Evolutionary conservation across 2,888 invertebrate species (phyloP), one percentile per base, ranked within the genome.

Genomic region (Pseudococcus viburni): DNA sequence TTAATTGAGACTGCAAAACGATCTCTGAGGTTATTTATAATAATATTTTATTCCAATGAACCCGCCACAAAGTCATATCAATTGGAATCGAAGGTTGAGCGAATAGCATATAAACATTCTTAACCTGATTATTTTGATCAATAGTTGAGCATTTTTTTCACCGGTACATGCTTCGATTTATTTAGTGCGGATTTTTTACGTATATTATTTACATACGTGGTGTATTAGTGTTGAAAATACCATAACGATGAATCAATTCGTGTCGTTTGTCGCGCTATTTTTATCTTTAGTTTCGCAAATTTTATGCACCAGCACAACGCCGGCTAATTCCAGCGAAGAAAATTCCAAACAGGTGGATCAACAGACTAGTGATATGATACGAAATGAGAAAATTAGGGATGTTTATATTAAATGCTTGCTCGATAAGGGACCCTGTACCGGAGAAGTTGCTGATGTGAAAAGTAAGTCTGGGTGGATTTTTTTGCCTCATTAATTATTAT

Each of bases 311-410:
- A 46, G 88, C n/a, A 83, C 55, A n/a, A 46, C 88, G 7, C 33
- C 88, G 15, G 42, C 88, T 9, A 46, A 42, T 19, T 85, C 84
- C 4, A 68, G 22, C 12, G 85, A 89, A 86, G 88, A 89, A 8
- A 84, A 84, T 19, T 86, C 89, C 46, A 89, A 89, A 73, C 88
- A 86, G 12, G 88, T 88, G 2, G 59, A 89, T 11, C 93, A 93
- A 89, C 91, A 93, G 2, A 92, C 93, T 73, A 92, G 92, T 0
- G 93, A 92, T 73, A 90, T 93, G 33, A 89, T 93, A 12, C 92
- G 91, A 89, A 93, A 93, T 90, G 93, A 93, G 5, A 93, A 93
- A 0, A 91, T 92, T 26, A 93, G 93, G 1, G 92, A 93, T 46
- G 89, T 89, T n/a, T 90, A 90, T 85, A 68, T 89, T 6, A 89